Conservation (phyloP, 2,797 vertebrate species). For the Macropus fuliginosus region DNA sequence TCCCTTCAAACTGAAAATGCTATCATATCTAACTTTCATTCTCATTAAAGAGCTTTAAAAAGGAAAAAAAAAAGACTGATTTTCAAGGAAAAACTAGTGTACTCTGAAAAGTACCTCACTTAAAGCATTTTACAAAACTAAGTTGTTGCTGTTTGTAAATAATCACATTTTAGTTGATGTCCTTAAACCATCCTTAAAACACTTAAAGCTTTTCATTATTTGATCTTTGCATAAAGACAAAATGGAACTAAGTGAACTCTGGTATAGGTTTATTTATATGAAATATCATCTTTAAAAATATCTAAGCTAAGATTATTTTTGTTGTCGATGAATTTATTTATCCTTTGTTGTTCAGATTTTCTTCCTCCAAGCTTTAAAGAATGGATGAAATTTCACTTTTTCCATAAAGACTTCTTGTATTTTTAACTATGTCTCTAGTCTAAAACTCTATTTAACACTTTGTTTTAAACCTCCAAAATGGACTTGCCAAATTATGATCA, state of each 20-base stretch:
- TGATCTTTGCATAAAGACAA: neutral
- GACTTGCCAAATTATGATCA: neutral
- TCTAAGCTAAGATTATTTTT: neutral
- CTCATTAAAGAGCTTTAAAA: neutral
- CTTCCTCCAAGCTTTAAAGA: neutral
- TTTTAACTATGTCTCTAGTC: neutral
- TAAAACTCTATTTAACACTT: neutral
- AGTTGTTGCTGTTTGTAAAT: neutral
- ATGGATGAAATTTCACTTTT: neutral
- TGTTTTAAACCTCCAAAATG: neutral
- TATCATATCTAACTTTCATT: neutral
- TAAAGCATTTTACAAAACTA: neutral
- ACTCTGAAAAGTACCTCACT: neutral
- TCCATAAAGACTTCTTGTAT: neutral
- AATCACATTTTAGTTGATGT: neutral
- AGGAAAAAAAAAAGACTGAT: neutral
- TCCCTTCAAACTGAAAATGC: neutral
- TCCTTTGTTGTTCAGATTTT: neutral
- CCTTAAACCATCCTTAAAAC: neutral
- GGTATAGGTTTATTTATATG: neutral
- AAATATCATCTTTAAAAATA: neutral
- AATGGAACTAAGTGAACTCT: neutral
- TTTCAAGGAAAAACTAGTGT: neutral
- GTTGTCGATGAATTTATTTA: neutral
- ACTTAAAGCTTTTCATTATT: neutral